Conservation (phyloP, 2,797 vertebrate genomes). For the Diglossa cyanea region DNA sequence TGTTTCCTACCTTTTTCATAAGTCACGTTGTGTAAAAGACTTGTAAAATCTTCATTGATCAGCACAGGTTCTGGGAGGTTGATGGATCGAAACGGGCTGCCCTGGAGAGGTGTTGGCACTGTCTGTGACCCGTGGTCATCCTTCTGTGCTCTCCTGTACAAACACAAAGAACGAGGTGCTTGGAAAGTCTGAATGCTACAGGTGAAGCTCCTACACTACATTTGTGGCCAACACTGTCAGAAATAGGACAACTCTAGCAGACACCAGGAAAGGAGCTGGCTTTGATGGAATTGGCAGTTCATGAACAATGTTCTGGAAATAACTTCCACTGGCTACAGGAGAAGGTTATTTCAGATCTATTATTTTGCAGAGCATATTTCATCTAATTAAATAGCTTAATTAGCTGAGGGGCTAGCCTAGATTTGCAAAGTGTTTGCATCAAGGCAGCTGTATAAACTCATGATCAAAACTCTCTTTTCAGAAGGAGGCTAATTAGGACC, state of each 20-base stretch:
- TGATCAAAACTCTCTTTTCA: background rate
- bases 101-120: constrained; percentile 73
- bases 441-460: background rate
- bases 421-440: constrained; percentile 4
- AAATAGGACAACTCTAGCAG: background rate
- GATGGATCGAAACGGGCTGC: constrained; percentile 80
- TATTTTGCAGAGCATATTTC: background rate
- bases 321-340: background rate
- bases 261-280: background rate
- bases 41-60: constrained; percentile 86
- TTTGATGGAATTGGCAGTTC: background rate
- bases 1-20: constrained; percentile 82
- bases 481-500: background rate
- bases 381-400: constrained; percentile 50
- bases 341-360: background rate
- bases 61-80: constrained; percentile 84
- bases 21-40: constrained; percentile 78
- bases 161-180: background rate
- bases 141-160: constrained; percentile 83
- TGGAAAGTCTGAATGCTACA: background rate
- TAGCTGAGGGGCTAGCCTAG: constrained; percentile 36
- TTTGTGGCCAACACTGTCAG: background rate
- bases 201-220: background rate
- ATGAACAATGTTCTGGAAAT: background rate
- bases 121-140: constrained; percentile 78